phyloP scores from a whole-genome alignment of 2,797 vertebrate species.

The Mormyrus hasselquistii region DNA sequence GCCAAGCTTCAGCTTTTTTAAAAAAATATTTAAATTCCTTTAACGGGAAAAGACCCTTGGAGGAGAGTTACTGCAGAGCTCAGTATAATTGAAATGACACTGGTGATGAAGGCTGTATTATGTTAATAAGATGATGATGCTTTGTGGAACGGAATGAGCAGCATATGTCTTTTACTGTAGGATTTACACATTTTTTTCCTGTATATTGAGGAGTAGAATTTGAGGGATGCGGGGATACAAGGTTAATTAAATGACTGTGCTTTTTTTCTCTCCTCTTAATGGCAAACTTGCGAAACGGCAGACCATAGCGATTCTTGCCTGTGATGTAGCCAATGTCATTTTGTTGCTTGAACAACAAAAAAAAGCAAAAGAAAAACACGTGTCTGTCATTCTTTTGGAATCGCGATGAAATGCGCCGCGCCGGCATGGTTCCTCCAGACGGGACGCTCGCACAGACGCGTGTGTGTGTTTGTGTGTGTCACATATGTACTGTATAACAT shows the following conservation, averaged over 20 bases:
- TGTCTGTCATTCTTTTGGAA: slow-evolving; percentile 38
- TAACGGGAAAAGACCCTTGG: background rate
- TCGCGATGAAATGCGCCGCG: background rate
- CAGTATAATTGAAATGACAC: slow-evolving; percentile 48
- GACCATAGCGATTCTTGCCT: slow-evolving; percentile 71
- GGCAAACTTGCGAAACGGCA: slow-evolving; percentile 58
- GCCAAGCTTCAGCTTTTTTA: background rate
- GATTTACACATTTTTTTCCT: slow-evolving; percentile 55
- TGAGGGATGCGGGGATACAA: slow-evolving; percentile 49
- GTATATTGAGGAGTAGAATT: slow-evolving; percentile 62
- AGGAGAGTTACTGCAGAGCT: background rate
- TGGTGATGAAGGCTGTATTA: slow-evolving; percentile 67
- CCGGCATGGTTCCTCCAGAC: no score
- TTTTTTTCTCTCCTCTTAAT: slow-evolving; percentile 50
- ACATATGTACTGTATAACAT: background rate
- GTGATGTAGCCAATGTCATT: slow-evolving; percentile 74
- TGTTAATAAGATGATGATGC: slow-evolving; percentile 61
- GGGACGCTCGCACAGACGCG: background rate
- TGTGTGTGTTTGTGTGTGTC: background rate
- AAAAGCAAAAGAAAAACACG: slow-evolving; percentile 49
- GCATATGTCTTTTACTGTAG: slow-evolving; percentile 28
- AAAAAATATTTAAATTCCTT: background rate
- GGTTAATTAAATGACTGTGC: slow-evolving; percentile 44
- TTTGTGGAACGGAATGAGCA: slow-evolving; percentile 57
- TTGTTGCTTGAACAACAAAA: slow-evolving; percentile 59